Evolutionary conservation across 2,113 vertebrate species (phyloP).

Genomic region (Penelope pileata): DNA sequence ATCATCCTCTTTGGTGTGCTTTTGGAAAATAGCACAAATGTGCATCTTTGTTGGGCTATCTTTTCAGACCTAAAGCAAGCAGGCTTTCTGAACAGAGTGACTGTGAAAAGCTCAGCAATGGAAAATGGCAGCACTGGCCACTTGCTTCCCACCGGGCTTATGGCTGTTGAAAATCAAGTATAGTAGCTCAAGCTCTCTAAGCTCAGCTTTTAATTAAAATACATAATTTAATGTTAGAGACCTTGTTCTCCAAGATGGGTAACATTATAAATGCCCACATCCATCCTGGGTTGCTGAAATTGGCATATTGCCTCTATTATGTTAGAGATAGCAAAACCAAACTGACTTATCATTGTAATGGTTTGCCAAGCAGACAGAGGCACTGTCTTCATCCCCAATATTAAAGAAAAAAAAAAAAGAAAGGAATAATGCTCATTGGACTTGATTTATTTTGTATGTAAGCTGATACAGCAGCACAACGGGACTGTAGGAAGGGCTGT

Average conservation of each 20-base stretch:
- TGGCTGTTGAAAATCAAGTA: not conserved
- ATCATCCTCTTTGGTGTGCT: fast-evolving
- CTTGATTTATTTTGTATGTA: not conserved
- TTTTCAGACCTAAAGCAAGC: not conserved
- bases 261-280: not conserved
- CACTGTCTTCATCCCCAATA: not conserved
- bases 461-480: not conserved
- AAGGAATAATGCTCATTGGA: fast-evolving
- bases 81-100: not conserved
- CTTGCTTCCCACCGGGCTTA: not conserved
- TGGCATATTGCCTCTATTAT: slow-evolving; percentile 33
- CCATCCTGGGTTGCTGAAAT: not conserved
- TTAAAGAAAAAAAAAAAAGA: not conserved
- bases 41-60: not conserved
- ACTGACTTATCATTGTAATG: not conserved
- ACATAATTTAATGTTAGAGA: slow-evolving; percentile 49
- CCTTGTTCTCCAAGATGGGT: not conserved
- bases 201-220: slow-evolving; percentile 64
- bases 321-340: slow-evolving; percentile 38
- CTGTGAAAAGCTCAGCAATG: not conserved
- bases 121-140: not conserved
- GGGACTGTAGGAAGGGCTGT: not conserved
- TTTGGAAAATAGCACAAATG: not conserved
- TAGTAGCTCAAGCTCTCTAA: not conserved
- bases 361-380: not conserved